Percentiles rank a stretch among this genome's conserved stretches.
These are phyloP conservation scores for Frankliniella fusca DNA, from an alignment of 2,888 invertebrate genomes.

Conservation along the genomic window DNA sequence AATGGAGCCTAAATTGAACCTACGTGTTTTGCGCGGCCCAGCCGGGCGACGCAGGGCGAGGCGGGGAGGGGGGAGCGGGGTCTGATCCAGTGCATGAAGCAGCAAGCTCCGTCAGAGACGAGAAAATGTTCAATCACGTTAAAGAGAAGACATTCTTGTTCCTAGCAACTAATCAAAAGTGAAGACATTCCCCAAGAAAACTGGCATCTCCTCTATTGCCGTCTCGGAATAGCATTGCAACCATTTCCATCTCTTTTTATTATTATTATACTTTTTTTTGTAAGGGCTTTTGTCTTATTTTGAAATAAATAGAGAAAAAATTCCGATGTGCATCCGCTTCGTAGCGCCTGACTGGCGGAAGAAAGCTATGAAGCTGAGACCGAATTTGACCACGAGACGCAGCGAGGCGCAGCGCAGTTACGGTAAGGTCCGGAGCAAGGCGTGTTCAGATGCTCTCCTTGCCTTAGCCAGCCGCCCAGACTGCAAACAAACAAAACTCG, in stretches of 20 bases:
- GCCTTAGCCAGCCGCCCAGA: constrained; percentile 18
- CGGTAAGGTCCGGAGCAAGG: constrained; percentile 1
- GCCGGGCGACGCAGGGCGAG: constrained; percentile 4
- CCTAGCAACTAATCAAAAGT: not conserved
- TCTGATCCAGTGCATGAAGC: constrained; percentile 4
- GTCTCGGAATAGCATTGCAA: not conserved
- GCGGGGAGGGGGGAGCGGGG: not conserved
- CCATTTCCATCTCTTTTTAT: not conserved
- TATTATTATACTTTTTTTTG: no score
- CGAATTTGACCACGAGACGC: not conserved
- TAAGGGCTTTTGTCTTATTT: not conserved
- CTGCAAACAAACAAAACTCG: constrained; percentile 1
- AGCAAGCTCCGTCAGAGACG: constrained; percentile 14
- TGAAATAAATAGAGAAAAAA: not conserved
- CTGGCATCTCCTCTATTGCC: not conserved
- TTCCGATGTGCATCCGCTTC: constrained; percentile 1
- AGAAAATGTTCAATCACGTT: not conserved
- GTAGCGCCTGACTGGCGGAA: constrained; percentile 4
- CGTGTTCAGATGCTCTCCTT: not conserved
- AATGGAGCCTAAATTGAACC: not conserved
- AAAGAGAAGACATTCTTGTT: not conserved
- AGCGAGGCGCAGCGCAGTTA: not conserved
- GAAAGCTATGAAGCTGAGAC: constrained; percentile 6
- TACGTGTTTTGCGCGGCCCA: constrained; percentile 1
- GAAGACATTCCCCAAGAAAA: not conserved